These are phyloP conservation scores for Phalacrocorax brasilianus DNA, from an alignment of 2,113 vertebrate genomes.

Conservation along the genomic window DNA sequence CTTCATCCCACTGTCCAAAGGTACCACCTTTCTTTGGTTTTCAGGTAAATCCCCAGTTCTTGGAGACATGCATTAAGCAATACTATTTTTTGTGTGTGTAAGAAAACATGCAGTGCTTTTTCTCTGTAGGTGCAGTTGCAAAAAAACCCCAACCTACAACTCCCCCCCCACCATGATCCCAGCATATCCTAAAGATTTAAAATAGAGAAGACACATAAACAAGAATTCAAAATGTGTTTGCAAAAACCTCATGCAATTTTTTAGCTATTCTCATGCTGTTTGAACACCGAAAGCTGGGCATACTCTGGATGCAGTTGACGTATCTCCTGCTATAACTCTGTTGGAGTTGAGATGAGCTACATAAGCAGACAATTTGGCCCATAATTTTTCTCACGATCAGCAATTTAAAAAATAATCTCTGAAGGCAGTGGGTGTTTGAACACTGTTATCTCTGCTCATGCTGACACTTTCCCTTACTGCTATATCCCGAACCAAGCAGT, in stretches of 20 bases:
- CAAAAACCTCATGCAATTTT: conserved; percentile 12
- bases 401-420: conserved; percentile 27
- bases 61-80: background rate
- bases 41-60: background rate
- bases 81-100: background rate
- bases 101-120: background rate
- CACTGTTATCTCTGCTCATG: background rate
- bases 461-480: background rate
- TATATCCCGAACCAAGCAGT: background rate
- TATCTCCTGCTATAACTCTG: background rate
- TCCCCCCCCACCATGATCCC: background rate
- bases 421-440: conserved; percentile 4
- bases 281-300: background rate
- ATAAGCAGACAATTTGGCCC: conserved; percentile 12
- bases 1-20: background rate
- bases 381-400: background rate
- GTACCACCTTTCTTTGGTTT: background rate
- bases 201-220: background rate
- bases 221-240: background rate
- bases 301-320: background rate
- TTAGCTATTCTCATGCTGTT: conserved; percentile 15
- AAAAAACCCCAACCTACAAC: background rate
- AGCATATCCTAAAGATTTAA: background rate
- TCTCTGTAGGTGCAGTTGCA: background rate
- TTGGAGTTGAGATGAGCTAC: conserved; percentile 21